phyloP scores from a whole-genome alignment of 2,888 invertebrate species.

The Phortica magna region DNA sequence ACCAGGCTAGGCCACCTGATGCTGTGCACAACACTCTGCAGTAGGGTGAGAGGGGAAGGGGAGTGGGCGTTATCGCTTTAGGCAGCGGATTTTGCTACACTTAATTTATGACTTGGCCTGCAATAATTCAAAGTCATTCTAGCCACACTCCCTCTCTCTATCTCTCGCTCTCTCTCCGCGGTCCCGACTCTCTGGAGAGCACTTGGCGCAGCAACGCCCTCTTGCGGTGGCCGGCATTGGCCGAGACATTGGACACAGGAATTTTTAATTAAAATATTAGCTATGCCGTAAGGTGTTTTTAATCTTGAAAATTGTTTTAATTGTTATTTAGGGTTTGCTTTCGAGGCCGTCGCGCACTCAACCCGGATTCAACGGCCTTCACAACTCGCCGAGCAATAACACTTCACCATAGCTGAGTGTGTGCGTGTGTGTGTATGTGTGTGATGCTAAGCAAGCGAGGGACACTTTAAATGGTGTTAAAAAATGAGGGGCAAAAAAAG shows the following conservation, averaged over 20 bases:
- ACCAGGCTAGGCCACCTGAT: not conserved
- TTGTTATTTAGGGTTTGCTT: conserved; percentile 69
- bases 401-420: too few species aligned
- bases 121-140: conserved; percentile 72
- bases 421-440: too few species aligned
- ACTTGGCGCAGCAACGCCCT: not conserved
- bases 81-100: conserved; percentile 52
- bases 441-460: too few species aligned
- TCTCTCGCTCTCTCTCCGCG: not conserved
- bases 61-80: conserved; percentile 7
- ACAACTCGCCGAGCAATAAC: too few species aligned
- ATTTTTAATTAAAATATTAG: conserved; percentile 72
- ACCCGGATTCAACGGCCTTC: too few species aligned
- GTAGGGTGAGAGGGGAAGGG: not conserved
- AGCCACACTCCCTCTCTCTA: conserved; percentile 43
- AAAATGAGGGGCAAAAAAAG: not conserved
- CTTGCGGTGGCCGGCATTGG: not conserved
- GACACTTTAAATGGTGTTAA: not conserved
- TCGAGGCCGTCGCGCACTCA: not conserved
- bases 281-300: conserved; percentile 68
- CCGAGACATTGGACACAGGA: conserved; percentile 40
- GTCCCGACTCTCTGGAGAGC: not conserved
- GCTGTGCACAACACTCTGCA: not conserved
- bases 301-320: conserved; percentile 72
- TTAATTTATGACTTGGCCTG: conserved; percentile 69